phyloP scores from a whole-genome alignment of 2,797 vertebrate species.

The Hydrocynus forskahlii region DNA sequence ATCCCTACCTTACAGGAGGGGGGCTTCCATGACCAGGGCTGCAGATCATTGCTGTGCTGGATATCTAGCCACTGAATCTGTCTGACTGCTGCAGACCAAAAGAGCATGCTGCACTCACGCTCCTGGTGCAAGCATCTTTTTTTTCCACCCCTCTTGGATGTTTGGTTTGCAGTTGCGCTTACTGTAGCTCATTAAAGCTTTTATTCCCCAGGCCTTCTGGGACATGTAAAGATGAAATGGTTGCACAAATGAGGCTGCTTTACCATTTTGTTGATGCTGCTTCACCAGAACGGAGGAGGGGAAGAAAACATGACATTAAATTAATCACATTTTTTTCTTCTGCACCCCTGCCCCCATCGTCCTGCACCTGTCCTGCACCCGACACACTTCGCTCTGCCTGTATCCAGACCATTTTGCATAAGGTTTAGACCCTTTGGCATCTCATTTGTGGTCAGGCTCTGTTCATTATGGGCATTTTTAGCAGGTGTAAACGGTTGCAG shows the following conservation, averaged over 20 bases:
- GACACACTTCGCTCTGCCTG: background rate
- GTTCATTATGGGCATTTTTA: conserved; percentile 76
- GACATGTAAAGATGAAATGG: conserved; percentile 30
- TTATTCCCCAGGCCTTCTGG: conserved; percentile 28
- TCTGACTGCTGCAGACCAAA: background rate
- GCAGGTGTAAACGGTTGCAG: conserved; percentile 65
- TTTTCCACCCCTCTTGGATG: conserved; percentile 19
- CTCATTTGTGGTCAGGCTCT: conserved; percentile 67
- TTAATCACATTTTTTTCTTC: background rate
- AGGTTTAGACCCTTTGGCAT: conserved; percentile 36
- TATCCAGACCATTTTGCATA: background rate
- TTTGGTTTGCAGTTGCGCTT: conserved; percentile 21
- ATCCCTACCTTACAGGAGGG: too few species aligned
- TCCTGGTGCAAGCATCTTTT: conserved; percentile 6
- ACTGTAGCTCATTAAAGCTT: conserved; percentile 35
- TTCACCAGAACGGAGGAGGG: background rate
- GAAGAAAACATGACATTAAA: background rate
- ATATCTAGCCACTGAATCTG: background rate
- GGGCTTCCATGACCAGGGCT: background rate
- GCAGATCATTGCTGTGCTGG: background rate
- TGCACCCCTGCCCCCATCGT: background rate
- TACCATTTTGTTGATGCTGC: conserved; percentile 33
- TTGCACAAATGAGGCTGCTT: conserved; percentile 36
- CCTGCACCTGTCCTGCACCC: background rate
- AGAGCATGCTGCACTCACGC: background rate